A percentile compares a stretch with the other conserved stretches of the same genome.
Evolutionary conservation across 2,797 vertebrate genomes (phyloP).

Genomic region (Champsocephalus esox): DNA sequence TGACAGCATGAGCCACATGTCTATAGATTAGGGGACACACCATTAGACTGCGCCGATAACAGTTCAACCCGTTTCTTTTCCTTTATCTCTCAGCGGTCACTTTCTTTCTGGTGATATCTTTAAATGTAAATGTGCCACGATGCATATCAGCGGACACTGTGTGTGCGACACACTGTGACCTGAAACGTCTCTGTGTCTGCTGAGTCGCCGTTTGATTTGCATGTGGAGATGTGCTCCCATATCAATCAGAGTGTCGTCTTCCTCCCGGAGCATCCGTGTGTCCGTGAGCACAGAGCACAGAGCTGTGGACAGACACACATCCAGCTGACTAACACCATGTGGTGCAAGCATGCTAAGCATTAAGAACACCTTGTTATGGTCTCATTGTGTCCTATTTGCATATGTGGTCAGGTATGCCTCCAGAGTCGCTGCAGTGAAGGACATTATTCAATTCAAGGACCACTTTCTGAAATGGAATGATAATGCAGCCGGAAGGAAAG

Average conservation of each 20-base stretch:
- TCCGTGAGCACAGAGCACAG: neutral
- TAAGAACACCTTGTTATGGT: neutral
- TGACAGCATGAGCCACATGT: neutral
- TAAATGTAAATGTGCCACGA: neutral
- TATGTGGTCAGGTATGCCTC: neutral
- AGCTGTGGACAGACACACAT: too few species aligned
- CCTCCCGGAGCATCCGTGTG: neutral
- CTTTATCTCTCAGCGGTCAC: neutral
- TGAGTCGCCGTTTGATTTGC: constrained; percentile 29
- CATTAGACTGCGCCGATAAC: too few species aligned
- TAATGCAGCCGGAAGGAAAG: neutral
- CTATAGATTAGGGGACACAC: neutral
- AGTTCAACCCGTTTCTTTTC: neutral
- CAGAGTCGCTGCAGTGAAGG: neutral
- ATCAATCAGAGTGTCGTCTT: constrained; percentile 7
- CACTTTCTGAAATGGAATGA: constrained; percentile 4
- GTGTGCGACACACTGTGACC: constrained; percentile 21
- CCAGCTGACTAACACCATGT: neutral
- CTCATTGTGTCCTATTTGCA: neutral
- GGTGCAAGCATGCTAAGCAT: neutral
- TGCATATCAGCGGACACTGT: neutral
- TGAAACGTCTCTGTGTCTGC: neutral
- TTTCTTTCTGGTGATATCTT: neutral
- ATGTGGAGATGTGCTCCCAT: constrained; percentile 1
- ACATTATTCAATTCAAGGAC: constrained; percentile 2